These are phyloP conservation scores for Alligator mississippiensis DNA, from an alignment of 2,113 vertebrate genomes.

Conservation along the genomic window DNA sequence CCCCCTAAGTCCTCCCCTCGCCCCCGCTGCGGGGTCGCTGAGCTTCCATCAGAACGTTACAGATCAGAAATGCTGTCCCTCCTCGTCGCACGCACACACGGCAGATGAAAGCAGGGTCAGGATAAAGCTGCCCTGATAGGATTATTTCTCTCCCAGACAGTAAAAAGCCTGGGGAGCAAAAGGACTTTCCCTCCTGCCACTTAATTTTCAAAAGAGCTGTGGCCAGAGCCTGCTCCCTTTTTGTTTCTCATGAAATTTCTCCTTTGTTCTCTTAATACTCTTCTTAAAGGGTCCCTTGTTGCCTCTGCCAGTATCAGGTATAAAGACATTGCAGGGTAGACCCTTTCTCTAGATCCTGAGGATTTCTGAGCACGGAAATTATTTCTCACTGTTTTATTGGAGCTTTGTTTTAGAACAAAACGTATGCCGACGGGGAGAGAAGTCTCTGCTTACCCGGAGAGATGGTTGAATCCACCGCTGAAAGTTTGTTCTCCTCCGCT, in stretches of 20 bases:
- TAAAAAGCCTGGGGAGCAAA: not conserved
- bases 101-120: not conserved
- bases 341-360: not conserved
- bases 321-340: not conserved
- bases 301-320: not conserved
- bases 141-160: not conserved
- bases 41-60: not conserved
- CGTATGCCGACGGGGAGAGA: not conserved
- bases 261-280: not conserved
- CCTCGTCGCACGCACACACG: not conserved
- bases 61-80: not conserved
- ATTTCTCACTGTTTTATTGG: not conserved
- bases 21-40: not conserved
- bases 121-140: not conserved
- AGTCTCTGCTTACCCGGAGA: slow-evolving; percentile 49
- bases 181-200: not conserved
- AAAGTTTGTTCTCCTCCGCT: not conserved
- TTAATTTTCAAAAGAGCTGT: not conserved
- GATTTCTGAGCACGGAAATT: not conserved
- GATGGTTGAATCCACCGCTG: not conserved
- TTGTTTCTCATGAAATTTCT: not conserved
- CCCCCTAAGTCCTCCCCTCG: not conserved
- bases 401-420: not conserved
- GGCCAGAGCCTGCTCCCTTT: not conserved
- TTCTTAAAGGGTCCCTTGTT: not conserved